phyloP scores from a whole-genome alignment of 2,797 vertebrate species.

The Esox masquinongy region DNA sequence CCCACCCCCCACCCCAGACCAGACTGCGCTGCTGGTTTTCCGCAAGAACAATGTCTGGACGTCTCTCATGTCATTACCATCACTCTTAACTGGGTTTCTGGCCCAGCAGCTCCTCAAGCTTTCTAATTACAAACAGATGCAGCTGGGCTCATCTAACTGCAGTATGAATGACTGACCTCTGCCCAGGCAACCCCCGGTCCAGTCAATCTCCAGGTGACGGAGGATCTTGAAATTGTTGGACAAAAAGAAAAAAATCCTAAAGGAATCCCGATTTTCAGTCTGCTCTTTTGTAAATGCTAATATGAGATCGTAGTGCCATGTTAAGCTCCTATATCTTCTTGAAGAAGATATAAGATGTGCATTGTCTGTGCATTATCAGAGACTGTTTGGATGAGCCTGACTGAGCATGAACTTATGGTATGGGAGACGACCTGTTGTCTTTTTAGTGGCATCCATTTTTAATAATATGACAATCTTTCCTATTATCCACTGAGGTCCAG shows the following conservation, averaged over 20 bases:
- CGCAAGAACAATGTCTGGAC: background rate
- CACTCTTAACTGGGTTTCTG: constrained; percentile 62
- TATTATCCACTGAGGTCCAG: constrained; percentile 20
- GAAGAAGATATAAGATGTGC: constrained; percentile 29
- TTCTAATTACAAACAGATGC: constrained; percentile 48
- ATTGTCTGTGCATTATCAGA: constrained; percentile 47
- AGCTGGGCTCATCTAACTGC: constrained; percentile 53
- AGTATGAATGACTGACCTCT: constrained; percentile 21
- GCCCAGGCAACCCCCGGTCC: constrained; percentile 5
- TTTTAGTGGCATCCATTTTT: constrained; percentile 41
- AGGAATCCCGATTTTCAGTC: too few relatives aligned
- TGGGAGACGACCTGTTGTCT: constrained; percentile 29
- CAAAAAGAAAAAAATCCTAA: too few relatives aligned
- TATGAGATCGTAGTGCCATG: too few relatives aligned
- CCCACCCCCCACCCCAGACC: background rate
- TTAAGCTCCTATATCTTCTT: too few relatives aligned
- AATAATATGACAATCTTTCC: constrained; percentile 34
- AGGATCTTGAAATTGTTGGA: background rate
- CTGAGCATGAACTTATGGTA: constrained; percentile 33
- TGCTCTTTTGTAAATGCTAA: too few relatives aligned
- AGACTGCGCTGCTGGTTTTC: background rate
- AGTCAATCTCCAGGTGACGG: constrained; percentile 10
- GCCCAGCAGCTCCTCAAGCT: constrained; percentile 53
- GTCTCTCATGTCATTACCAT: constrained; percentile 47
- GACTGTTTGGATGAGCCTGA: constrained; percentile 37